These are phyloP conservation scores for Sakesphorus luctuosus DNA, from an alignment of 2,113 vertebrate species.

Conservation along the genomic window DNA sequence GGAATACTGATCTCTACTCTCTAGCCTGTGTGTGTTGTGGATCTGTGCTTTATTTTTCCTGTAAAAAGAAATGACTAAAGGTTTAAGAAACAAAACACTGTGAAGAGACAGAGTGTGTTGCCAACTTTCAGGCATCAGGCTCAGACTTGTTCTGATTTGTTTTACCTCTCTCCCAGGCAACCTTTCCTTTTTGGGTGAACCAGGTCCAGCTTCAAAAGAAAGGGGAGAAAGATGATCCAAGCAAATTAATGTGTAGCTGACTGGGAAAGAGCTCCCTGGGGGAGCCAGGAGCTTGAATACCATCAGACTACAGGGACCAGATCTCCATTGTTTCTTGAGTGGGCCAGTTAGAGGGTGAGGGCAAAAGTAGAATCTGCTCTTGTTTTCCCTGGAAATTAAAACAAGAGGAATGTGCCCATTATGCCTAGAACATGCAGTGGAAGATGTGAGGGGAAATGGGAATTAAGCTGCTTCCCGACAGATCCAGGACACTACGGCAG, in stretches of 20 bases:
- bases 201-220: not conserved
- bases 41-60: not conserved
- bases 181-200: not conserved
- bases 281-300: not conserved
- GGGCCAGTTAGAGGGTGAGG: not conserved
- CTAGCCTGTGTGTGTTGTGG: not conserved
- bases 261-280: not conserved
- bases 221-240: not conserved
- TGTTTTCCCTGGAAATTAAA: not conserved
- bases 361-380: not conserved
- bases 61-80: not conserved
- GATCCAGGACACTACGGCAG: not conserved
- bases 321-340: not conserved
- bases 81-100: not conserved
- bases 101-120: not conserved
- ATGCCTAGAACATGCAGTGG: not conserved
- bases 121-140: not conserved
- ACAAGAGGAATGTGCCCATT: not conserved
- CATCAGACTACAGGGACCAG: not conserved
- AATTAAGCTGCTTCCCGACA: not conserved
- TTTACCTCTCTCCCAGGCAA: not conserved
- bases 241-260: not conserved
- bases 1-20: not conserved
- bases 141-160: not conserved
- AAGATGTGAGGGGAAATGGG: not conserved